phyloP scores from a whole-genome alignment of 2,113 vertebrate species.

The Ictalurus furcatus region DNA sequence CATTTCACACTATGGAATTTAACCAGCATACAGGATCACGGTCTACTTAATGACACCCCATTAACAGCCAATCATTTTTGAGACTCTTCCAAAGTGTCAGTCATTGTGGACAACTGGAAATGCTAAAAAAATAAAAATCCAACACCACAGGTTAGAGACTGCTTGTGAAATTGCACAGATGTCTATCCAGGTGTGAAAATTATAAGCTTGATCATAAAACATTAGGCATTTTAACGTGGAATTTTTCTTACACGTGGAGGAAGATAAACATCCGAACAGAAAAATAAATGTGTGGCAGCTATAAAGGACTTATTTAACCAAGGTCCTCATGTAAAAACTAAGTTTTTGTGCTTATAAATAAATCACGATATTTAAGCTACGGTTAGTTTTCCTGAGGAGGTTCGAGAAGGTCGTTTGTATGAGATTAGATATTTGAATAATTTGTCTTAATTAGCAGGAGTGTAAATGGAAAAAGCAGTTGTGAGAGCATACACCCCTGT shows the following conservation, averaged over 20 bases:
- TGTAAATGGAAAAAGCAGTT: background rate
- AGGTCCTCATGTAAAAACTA: background rate
- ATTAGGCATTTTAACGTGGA: background rate
- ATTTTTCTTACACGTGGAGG: background rate
- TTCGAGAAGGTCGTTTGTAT: background rate
- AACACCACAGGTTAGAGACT: background rate
- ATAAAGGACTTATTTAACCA: background rate
- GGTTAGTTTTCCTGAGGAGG: background rate
- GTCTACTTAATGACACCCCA: background rate
- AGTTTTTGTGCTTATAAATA: background rate
- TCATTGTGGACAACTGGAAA: background rate
- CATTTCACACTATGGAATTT: background rate
- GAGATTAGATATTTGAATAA: background rate
- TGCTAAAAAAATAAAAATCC: too few relatives aligned
- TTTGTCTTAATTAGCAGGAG: background rate
- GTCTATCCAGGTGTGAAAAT: background rate
- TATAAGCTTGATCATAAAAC: background rate
- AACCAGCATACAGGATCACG: background rate
- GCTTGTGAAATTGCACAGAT: background rate
- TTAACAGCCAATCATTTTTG: background rate
- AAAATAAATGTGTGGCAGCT: background rate
- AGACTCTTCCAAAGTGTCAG: background rate
- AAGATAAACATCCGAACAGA: background rate
- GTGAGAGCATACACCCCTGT: background rate
- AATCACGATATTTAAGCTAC: background rate